Conservation (phyloP, 2,797 vertebrate genomes). For the Thaleichthys pacificus region DNA sequence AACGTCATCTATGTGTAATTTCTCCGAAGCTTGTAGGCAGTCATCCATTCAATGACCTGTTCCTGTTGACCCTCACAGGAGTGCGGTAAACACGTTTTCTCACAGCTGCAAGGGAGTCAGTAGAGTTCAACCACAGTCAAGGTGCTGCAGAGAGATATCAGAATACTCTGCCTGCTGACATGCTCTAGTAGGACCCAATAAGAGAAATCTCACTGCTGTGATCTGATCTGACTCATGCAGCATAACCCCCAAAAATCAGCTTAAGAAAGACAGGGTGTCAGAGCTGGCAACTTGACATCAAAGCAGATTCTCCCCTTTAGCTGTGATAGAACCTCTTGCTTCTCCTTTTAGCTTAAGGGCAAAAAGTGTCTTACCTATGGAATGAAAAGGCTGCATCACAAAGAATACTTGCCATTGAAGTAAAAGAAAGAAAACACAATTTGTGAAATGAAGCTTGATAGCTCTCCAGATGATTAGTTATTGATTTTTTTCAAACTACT, state of each 20-base stretch:
- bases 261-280: constrained; percentile 60
- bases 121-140: constrained; percentile 54
- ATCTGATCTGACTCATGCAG: constrained; percentile 54
- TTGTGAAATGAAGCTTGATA: constrained; percentile 51
- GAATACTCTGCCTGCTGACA: constrained; percentile 40
- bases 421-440: constrained; percentile 29
- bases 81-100: constrained; percentile 39
- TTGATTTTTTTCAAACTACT: constrained; percentile 51
- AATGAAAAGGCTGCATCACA: constrained; percentile 33
- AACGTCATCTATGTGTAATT: constrained; percentile 31
- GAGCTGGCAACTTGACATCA: constrained; percentile 61
- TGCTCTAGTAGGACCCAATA: constrained; percentile 35
- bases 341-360: constrained; percentile 50
- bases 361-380: constrained; percentile 38
- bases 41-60: constrained; percentile 30
- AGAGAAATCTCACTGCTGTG: constrained; percentile 49
- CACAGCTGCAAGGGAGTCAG: constrained; percentile 41
- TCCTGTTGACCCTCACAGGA: constrained; percentile 37
- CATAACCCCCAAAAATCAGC: constrained; percentile 57
- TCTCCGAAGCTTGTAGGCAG: constrained; percentile 23
- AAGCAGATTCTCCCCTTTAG: constrained; percentile 48
- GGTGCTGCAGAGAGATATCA: constrained; percentile 62
- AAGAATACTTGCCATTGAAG: constrained; percentile 19
- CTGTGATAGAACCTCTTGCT: constrained; percentile 8
- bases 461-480: constrained; percentile 60